Evolutionary conservation across 2,113 vertebrate species (phyloP).

Genomic region (Dipodomys merriami): DNA sequence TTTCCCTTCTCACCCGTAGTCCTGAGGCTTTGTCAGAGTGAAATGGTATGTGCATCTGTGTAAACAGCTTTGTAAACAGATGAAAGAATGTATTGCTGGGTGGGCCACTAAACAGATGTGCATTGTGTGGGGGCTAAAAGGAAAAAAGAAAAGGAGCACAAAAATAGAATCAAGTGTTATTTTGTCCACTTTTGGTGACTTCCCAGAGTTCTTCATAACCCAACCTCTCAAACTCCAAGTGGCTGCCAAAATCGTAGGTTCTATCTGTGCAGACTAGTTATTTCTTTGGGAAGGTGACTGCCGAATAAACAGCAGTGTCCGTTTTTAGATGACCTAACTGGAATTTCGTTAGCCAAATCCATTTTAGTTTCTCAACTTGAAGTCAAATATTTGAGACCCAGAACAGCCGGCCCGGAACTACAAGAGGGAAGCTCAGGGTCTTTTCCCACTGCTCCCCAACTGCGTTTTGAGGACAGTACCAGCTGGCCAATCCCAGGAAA

Average conservation of each 20-base stretch:
- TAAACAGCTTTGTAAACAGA: conserved; percentile 74
- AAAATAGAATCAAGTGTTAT: not conserved
- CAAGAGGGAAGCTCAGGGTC: conserved; percentile 73
- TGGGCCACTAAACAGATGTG: conserved; percentile 62
- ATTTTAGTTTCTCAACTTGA: conserved; percentile 78
- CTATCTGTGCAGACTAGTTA: not conserved
- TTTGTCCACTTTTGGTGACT: conserved; percentile 5
- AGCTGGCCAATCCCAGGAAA: conserved; percentile 78
- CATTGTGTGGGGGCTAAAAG: conserved; percentile 38
- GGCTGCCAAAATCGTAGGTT: not conserved
- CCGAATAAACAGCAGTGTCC: conserved; percentile 19
- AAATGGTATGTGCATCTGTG: conserved; percentile 65
- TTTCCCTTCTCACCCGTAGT: not conserved
- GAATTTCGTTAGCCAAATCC: conserved; percentile 65
- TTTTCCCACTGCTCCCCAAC: conserved; percentile 74
- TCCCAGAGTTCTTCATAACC: not conserved
- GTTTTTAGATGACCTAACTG: conserved; percentile 67
- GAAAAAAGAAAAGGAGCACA: not conserved
- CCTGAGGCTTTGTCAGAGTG: not conserved
- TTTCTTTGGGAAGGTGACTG: not conserved
- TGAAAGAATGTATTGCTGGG: conserved; percentile 57
- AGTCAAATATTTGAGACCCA: conserved; percentile 71
- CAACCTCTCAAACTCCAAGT: not conserved
- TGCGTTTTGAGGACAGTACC: conserved; percentile 72
- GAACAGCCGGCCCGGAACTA: conserved; percentile 79